phyloP scores from a whole-genome alignment of 2,113 vertebrate genomes.

The Bos indicus region DNA sequence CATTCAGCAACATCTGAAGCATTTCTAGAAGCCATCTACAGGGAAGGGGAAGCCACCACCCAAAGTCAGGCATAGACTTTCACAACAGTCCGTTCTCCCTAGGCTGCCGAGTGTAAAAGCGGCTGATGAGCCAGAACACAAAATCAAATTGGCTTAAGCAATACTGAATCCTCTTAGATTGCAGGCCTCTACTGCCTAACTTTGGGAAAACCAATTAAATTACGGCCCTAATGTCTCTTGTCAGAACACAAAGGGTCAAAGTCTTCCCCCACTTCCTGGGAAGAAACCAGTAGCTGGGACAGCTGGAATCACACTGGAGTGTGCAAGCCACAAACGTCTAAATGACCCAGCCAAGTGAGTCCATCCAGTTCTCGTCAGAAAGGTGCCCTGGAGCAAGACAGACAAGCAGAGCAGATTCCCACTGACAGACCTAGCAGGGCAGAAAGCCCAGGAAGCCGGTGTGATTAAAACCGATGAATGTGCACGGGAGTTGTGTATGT shows the following conservation, averaged over 20 bases:
- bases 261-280: background rate
- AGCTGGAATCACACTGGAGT: background rate
- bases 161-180: background rate
- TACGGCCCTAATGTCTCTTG: background rate
- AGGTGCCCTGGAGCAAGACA: background rate
- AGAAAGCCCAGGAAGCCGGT: background rate
- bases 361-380: background rate
- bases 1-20: background rate
- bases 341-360: constrained; percentile 36
- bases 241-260: constrained; percentile 25
- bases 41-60: background rate
- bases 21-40: background rate
- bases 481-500: background rate
- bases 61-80: background rate
- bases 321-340: background rate
- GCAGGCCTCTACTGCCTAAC: background rate
- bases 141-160: background rate
- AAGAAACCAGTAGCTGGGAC: background rate
- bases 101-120: background rate
- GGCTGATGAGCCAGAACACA: background rate
- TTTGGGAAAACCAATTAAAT: background rate
- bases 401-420: background rate
- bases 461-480: constrained; percentile 5
- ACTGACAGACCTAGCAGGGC: background rate
- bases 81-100: background rate